These are phyloP conservation scores for Phoenoteleia sp. DNA, from an alignment of 2,888 invertebrate genomes.

Conservation along the genomic window DNA sequence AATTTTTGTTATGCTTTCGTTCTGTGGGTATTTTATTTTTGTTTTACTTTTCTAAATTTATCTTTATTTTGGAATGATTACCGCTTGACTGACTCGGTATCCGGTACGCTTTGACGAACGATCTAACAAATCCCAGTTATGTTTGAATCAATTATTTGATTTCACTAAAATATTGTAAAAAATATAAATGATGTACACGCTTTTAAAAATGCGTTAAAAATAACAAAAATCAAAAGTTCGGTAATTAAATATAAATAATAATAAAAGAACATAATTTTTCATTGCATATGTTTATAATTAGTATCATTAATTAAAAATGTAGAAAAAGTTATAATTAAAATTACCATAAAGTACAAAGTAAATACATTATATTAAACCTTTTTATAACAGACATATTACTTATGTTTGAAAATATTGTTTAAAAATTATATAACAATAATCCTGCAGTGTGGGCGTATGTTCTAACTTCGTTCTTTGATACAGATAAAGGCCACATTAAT, in stretches of 20 bases:
- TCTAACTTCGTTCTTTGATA: no score
- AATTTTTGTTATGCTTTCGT: not conserved
- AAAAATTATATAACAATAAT: no score
- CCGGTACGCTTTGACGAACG: slow-evolving; percentile 8
- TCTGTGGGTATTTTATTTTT: slow-evolving; percentile 18
- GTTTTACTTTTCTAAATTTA: no score
- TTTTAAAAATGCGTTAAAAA: no score
- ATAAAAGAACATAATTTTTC: not conserved
- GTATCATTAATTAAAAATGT: not conserved
- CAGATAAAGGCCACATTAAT: no score
- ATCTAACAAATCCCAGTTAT: not conserved
- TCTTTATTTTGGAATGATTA: slow-evolving; percentile 51
- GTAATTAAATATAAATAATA: not conserved
- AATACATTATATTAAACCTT: no score
- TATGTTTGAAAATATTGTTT: no score
- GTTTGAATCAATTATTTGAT: not conserved
- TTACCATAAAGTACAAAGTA: no score
- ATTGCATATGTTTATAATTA: not conserved
- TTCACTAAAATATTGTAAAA: slow-evolving; percentile 32
- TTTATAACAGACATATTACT: no score
- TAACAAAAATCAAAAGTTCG: slow-evolving; percentile 14
- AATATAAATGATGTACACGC: no score
- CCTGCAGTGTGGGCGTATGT: no score
- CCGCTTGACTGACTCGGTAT: slow-evolving; percentile 24
- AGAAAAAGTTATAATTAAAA: no score